Conservation (phyloP, 2,888 invertebrate species). For the Phragmatobia fuliginosa region DNA sequence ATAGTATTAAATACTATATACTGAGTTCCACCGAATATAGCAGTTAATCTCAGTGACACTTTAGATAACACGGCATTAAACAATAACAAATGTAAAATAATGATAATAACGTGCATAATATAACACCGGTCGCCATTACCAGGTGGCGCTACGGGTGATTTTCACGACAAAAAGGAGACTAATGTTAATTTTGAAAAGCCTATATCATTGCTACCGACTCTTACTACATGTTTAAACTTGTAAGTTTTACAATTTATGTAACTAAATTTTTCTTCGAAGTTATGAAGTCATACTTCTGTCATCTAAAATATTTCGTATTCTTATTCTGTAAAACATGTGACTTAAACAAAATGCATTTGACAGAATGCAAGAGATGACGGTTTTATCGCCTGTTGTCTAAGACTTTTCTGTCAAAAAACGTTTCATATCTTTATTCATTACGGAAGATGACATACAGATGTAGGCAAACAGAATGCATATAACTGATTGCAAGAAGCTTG, state of each 20-base stretch:
- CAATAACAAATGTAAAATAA: neutral
- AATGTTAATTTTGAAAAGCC: neutral
- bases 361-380: too few relatives aligned
- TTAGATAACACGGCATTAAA: neutral
- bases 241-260: neutral
- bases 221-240: neutral
- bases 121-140: too few relatives aligned
- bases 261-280: neutral
- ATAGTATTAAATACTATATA: neutral
- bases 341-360: too few relatives aligned
- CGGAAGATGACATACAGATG: too few relatives aligned
- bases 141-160: neutral
- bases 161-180: neutral
- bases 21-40: neutral
- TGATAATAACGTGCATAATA: neutral
- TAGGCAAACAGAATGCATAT: neutral
- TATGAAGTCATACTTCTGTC: too few relatives aligned
- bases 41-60: neutral
- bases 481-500: too few relatives aligned
- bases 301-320: too few relatives aligned
- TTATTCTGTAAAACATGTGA: too few relatives aligned
- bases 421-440: too few relatives aligned
- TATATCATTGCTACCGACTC: neutral
- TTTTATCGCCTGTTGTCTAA: too few relatives aligned
- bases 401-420: neutral